phyloP scores from a whole-genome alignment of 2,113 vertebrate genomes.

The Anguilla japonica region DNA sequence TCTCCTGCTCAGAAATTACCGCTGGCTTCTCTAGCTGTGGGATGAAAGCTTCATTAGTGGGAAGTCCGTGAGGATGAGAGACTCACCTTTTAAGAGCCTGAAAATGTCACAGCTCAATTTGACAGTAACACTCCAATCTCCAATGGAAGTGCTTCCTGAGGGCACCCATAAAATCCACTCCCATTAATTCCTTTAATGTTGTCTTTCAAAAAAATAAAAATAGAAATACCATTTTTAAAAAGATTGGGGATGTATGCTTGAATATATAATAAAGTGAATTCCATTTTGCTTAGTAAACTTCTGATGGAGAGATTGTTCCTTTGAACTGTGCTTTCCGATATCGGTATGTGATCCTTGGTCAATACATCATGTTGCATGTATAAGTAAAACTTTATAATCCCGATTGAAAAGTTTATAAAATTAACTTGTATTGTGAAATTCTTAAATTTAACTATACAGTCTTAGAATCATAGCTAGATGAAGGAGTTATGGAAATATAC shows the following conservation, averaged over 20 bases:
- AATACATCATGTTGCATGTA: not conserved
- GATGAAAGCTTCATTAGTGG: conserved; percentile 41
- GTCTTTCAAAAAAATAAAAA: not conserved
- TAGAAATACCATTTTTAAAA: not conserved
- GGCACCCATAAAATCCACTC: not conserved
- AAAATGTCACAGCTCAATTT: conserved; percentile 45
- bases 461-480: not conserved
- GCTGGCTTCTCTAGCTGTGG: not conserved
- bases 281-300: not conserved
- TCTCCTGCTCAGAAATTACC: conserved; percentile 18
- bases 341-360: not conserved
- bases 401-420: not conserved
- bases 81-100: conserved; percentile 44
- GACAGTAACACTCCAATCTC: conserved; percentile 33
- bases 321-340: not conserved
- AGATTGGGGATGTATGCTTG: not conserved
- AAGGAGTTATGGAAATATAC: not conserved
- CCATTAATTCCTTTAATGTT: conserved; percentile 7
- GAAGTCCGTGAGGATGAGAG: conserved; percentile 32
- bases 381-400: not conserved
- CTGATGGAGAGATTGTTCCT: not conserved
- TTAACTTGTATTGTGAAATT: too few species aligned
- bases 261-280: not conserved
- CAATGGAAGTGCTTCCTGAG: not conserved
- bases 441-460: too few species aligned